These are phyloP conservation scores for Diarsia mendica DNA, from an alignment of 2,888 invertebrate genomes.

Conservation along the genomic window DNA sequence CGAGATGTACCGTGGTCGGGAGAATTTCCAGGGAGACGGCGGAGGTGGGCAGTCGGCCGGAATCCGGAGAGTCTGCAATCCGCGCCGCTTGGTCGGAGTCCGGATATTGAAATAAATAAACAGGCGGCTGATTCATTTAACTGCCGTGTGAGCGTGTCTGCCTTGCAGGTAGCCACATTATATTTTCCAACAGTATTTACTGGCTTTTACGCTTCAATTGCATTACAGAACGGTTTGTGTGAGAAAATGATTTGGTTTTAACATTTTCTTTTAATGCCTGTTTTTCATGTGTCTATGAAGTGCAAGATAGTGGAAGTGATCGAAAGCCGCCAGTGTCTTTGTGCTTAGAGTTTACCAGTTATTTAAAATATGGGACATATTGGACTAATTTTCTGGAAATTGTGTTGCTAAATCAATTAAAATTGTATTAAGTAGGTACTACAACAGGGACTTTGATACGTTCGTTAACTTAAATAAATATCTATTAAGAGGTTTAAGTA, in stretches of 20 bases:
- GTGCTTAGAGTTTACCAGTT: not conserved
- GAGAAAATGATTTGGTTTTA: not conserved
- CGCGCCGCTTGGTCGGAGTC: constrained; percentile 32
- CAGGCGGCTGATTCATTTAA: constrained; percentile 50
- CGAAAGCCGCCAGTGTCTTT: not conserved
- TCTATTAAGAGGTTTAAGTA: constrained; percentile 36
- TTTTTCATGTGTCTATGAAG: not conserved
- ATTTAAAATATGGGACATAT: not conserved
- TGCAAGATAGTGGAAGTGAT: not conserved
- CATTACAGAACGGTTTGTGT: not conserved
- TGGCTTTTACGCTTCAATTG: constrained; percentile 15
- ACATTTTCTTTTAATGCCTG: not conserved
- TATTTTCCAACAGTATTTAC: constrained; percentile 21
- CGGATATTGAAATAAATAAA: constrained; percentile 66
- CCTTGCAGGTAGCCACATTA: constrained; percentile 28
- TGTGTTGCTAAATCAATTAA: not conserved
- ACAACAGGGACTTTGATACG: not conserved
- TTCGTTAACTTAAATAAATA: constrained; percentile 23
- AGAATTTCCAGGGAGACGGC: constrained; percentile 27
- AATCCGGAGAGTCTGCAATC: constrained; percentile 41
- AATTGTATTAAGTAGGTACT: not conserved
- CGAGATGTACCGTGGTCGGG: constrained; percentile 17
- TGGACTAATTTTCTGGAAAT: not conserved
- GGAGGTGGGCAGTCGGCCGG: constrained; percentile 26
- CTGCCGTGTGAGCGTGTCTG: constrained; percentile 26